Base-by-base conservation (phyloP, 1,140 invertebrate genomes). In the Gyrodactylus salaris region DNA sequence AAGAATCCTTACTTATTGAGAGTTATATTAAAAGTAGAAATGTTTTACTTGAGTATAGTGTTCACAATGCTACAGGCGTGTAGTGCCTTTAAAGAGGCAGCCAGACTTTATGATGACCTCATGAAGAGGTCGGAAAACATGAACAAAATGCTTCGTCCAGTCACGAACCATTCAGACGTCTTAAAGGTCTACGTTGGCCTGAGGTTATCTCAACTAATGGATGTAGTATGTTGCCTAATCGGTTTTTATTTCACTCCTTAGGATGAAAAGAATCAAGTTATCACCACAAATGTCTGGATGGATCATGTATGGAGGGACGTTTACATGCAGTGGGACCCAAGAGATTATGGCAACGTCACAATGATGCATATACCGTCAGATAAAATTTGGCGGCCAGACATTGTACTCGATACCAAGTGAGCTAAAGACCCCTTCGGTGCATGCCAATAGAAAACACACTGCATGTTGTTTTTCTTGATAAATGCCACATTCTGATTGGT, bases 61-160 rank as follows among this genome's bases (percentile, higher is more conserved):
- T n/a, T n/a, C n/a, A n/a, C n/a, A n/a, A n/a, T n/a, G n/a, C n/a
- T n/a, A n/a, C n/a, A n/a, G 34, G 7, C 34, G n/a, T 54, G 34
- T 54, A 16, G 7, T 54, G 70, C 21, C 1, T 71, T 24, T 26
- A 71, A 71, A 71, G 70, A 71, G 21, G 70, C 70, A 25, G 25
- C 25, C 21, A 23, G 81, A 74, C 77, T 84, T 16, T 84, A 83
- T 75, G 81, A 83, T 75, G 92, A 97, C 82, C 83, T 97, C 68
- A 84, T 97, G 74, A 76, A 76, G 25, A 77, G 76, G 19, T 89
- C 89, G 77, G 91, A 90, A 81, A 97, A 97, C 80, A 24, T 24
- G 20, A 96, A 97, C 83, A 86, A 91, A 76, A 85, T 94, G 27
- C 92, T 93, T 74, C 83, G 91, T 77, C 92, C 92, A 0, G 89